Conservation (phyloP, 2,888 invertebrate species). For the Lottia scabra region DNA sequence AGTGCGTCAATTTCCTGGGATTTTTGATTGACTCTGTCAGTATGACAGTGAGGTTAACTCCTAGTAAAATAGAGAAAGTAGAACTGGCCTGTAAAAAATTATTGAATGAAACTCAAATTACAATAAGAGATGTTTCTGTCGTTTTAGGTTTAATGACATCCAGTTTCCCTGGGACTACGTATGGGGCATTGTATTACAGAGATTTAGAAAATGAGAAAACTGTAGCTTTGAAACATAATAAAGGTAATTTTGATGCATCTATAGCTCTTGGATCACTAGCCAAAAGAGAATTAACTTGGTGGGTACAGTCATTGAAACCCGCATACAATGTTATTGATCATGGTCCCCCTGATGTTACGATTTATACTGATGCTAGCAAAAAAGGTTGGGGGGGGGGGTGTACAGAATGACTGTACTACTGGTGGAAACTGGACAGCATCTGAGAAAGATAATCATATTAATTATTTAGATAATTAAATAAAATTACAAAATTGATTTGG, state of each 20-base stretch:
- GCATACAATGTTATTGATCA: neutral
- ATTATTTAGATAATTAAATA: constrained; percentile 12
- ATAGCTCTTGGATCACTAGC: neutral
- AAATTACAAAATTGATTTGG: constrained; percentile 17
- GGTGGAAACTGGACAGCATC: constrained; percentile 10
- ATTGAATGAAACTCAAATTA: neutral
- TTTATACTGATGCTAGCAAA: constrained; percentile 10
- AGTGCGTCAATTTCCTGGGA: neutral
- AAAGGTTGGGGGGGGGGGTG: constrained; percentile 16
- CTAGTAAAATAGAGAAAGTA: neutral
- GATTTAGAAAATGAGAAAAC: constrained; percentile 17
- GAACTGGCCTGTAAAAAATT: neutral
- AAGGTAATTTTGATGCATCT: constrained; percentile 18
- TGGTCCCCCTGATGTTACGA: neutral
- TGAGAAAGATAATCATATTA: constrained; percentile 12
- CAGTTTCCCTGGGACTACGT: constrained; percentile 1
- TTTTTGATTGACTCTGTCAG: neutral
- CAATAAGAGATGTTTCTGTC: constrained; percentile 8
- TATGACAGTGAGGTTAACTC: neutral
- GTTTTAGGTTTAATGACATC: constrained; percentile 13
- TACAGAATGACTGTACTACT: neutral
- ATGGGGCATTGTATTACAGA: constrained; percentile 18
- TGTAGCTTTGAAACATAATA: constrained; percentile 15
- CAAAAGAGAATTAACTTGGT: constrained; percentile 18
- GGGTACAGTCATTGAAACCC: constrained; percentile 12